Base-by-base conservation (phyloP, 2,113 vertebrate genomes). In the Erythrolamprus reginae region DNA sequence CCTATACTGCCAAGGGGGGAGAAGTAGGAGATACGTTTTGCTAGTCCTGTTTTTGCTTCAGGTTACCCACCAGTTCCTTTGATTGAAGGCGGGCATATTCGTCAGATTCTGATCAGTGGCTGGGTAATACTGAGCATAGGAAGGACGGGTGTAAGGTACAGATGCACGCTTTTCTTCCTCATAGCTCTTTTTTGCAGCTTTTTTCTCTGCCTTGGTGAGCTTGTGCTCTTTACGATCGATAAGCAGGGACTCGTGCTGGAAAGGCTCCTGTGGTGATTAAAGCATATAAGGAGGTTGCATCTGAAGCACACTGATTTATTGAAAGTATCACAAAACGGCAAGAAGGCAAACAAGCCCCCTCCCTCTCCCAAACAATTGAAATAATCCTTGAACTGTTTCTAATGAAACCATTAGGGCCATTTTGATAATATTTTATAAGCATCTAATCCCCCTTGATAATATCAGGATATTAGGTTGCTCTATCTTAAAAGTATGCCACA, bases 101-200 rank as follows among this genome's bases (percentile, higher is more conserved):
- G 98, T 96, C 91, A 99, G 98, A 38, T 96, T 97, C 97, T 99
- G 98, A 92, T 99, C 98, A 55, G 97, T 98, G 95, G 97, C 97
- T 42, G 99, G 99, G 96, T 99, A 99, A 96, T 99, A 99, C 94
- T 99, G 98, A 6, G 99, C 99, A 8, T 99, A 99, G 0, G 99
- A 99, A 0, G 99, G 99, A 33, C 99, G 98, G 33, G 98, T 98
- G 92, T 99, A 99, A 7, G 99, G 99, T 90, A 99, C 98, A 1
- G 98, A 99, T 0, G 99, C 99, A 91, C 99, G 98, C 89, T 99
- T 99, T 96, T 99, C 99, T 90, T 99, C 99, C 96, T 99, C 99
- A 0, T 99, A 99, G 96, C 99, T 98, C 92, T 99, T 99, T 96
- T 99, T 99, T 84, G 99, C 99, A 10, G 99, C 99, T 96, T 98